phyloP scores from a whole-genome alignment of 2,797 vertebrate genomes.

The Pyrrhura leucotis region DNA sequence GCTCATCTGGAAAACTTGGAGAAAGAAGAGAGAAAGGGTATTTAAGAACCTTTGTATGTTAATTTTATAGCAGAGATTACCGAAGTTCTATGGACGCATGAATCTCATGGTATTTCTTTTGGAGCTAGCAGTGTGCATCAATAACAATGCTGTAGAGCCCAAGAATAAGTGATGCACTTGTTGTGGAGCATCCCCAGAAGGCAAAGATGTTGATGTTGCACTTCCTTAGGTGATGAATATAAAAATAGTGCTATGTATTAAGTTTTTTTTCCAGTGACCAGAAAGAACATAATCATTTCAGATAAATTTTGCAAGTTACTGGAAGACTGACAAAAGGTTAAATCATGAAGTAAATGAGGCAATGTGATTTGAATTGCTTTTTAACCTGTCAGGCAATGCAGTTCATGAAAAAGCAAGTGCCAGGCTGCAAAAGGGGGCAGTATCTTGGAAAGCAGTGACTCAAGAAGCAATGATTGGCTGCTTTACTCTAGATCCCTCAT shows the following conservation, averaged over 20 bases:
- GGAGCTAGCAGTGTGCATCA: neutral
- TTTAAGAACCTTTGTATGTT: neutral
- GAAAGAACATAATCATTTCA: neutral
- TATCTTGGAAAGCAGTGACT: neutral
- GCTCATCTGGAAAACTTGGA: neutral
- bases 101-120: neutral
- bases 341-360: neutral
- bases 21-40: neutral
- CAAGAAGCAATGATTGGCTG: neutral
- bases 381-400: neutral
- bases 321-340: constrained; percentile 4
- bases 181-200: neutral
- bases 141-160: neutral
- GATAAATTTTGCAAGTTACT: neutral
- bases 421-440: neutral
- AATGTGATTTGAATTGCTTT: neutral
- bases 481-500: neutral
- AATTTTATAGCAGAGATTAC: neutral
- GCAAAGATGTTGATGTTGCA: neutral
- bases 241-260: neutral
- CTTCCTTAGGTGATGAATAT: neutral
- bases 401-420: neutral
- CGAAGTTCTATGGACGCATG: fast-evolving
- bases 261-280: neutral
- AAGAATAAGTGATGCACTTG: neutral